phyloP scores from a whole-genome alignment of 2,797 vertebrate species.

The Cryptoprocta ferox region DNA sequence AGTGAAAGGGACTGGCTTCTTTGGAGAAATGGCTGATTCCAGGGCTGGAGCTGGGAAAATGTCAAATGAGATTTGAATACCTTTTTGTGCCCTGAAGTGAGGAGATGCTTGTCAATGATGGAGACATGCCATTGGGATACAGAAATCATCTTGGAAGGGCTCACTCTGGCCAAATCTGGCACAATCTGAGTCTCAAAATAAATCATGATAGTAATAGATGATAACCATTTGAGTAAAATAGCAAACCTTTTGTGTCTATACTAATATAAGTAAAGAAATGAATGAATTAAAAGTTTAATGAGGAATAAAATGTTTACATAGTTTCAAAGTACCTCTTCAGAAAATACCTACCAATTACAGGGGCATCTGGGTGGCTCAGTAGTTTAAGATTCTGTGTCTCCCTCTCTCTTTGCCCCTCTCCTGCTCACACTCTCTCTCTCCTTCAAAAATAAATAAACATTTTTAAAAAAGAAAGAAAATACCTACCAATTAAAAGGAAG shows the following conservation, averaged over 20 bases:
- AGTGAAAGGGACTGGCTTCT: background rate
- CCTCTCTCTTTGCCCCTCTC: too few relatives aligned
- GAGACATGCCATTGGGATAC: background rate
- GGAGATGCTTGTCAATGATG: background rate
- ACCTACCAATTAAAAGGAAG: background rate
- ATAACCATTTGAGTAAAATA: background rate
- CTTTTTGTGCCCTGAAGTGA: background rate
- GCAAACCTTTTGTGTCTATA: background rate
- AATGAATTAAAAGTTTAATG: background rate
- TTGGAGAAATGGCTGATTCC: background rate
- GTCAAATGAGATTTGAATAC: background rate
- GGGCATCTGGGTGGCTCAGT: too few relatives aligned
- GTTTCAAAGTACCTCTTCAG: background rate
- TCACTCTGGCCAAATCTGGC: background rate
- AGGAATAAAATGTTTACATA: background rate
- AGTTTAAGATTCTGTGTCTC: too few relatives aligned
- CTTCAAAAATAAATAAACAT: too few relatives aligned
- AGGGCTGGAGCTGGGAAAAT: background rate
- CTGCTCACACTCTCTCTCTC: too few relatives aligned
- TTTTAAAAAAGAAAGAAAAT: background rate
- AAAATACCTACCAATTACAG: background rate
- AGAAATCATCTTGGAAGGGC: background rate
- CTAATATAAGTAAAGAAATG: background rate
- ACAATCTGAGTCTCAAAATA: background rate
- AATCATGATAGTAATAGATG: background rate